Percentiles rank a stretch among this genome's conserved stretches.
Evolutionary conservation across 2,113 vertebrate species (phyloP).

Genomic region (Seriola dumerili): DNA sequence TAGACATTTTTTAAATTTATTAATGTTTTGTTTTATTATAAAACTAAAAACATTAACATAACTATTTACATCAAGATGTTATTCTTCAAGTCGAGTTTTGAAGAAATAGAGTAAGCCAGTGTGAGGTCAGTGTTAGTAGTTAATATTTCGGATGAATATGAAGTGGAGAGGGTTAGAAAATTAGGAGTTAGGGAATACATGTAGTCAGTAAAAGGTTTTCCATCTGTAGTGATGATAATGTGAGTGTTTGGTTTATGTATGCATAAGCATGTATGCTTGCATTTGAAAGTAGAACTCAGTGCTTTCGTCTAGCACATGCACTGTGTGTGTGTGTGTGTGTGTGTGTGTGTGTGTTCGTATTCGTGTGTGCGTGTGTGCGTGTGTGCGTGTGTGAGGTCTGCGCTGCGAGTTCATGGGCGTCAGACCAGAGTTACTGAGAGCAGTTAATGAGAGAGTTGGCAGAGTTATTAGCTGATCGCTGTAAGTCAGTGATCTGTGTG

Average conservation of each 20-base stretch:
- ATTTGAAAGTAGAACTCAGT: background rate
- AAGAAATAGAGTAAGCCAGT: no score
- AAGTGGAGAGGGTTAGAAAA: background rate
- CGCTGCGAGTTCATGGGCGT: constrained; percentile 51
- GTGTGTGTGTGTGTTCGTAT: background rate
- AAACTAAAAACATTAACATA: no score
- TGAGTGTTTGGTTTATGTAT: background rate
- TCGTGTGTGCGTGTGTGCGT: constrained; percentile 6
- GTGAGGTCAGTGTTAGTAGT: background rate
- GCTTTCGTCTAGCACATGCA: background rate
- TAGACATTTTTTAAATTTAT: no score
- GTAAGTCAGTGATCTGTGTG: constrained; percentile 77
- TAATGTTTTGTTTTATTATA: no score
- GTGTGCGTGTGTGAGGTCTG: constrained; percentile 5
- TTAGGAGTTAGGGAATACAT: background rate
- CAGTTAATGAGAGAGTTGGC: constrained; percentile 75
- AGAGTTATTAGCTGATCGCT: constrained; percentile 78
- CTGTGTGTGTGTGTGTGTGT: no score
- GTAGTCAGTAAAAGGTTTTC: background rate
- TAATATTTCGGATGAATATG: background rate
- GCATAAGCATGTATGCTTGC: background rate
- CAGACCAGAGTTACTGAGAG: constrained; percentile 61
- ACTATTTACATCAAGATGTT: no score
- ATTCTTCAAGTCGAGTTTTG: no score
- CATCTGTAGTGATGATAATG: background rate